phyloP scores from a whole-genome alignment of 1,140 invertebrate genomes.

The Drosophila orena region DNA sequence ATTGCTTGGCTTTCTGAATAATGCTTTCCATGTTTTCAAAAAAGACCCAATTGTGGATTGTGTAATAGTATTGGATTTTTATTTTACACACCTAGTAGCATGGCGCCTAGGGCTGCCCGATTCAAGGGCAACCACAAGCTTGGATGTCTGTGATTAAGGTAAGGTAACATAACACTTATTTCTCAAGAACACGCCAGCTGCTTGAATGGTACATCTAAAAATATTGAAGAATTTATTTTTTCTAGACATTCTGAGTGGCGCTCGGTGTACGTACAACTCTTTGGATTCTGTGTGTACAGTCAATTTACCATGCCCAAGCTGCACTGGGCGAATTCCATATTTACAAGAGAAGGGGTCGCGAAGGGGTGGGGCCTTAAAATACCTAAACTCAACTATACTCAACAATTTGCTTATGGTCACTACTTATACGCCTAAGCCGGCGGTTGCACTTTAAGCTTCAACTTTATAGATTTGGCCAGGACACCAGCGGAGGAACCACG shows the following conservation, averaged over 20 bases:
- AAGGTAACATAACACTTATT: conserved; percentile 34
- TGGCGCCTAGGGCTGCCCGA: background rate
- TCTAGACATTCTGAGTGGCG: conserved; percentile 45
- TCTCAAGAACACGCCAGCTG: conserved; percentile 28
- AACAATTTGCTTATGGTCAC: conserved; percentile 76
- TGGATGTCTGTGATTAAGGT: conserved; percentile 22
- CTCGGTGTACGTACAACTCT: conserved; percentile 35
- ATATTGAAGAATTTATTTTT: conserved; percentile 23
- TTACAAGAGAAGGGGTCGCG: conserved; percentile 48
- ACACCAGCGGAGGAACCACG: conserved; percentile 40
- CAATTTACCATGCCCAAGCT: conserved; percentile 48
- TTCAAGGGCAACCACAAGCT: conserved; percentile 10
- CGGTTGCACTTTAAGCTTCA: conserved; percentile 68
- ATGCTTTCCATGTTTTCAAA: too few relatives aligned
- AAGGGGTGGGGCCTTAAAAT: conserved; percentile 51
- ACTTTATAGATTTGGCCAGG: conserved; percentile 57
- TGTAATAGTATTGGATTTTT: conserved; percentile 35
- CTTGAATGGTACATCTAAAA: conserved; percentile 27
- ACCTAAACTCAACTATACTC: conserved; percentile 70
- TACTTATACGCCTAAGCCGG: conserved; percentile 41
- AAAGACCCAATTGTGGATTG: background rate
- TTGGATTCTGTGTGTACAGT: conserved; percentile 59
- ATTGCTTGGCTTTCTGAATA: too few relatives aligned
- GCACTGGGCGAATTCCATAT: conserved; percentile 46
- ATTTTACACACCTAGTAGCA: conserved; percentile 23